phyloP scores from a whole-genome alignment of 2,797 vertebrate species.

The Anniella stebbinsi region DNA sequence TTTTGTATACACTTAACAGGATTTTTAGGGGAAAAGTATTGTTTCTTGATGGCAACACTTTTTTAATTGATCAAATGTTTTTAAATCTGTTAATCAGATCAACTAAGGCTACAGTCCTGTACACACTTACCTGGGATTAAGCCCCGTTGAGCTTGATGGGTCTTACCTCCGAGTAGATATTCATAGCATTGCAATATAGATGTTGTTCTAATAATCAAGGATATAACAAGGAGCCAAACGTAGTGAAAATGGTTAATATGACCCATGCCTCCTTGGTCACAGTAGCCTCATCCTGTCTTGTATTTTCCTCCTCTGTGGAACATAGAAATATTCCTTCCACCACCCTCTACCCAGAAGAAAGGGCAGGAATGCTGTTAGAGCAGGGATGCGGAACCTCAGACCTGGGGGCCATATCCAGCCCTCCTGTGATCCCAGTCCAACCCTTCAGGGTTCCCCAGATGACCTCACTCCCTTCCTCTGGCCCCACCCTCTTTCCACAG shows the following conservation, averaged over 20 bases:
- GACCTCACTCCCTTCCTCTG: too few relatives aligned
- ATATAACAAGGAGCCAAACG: not conserved
- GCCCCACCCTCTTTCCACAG: too few relatives aligned
- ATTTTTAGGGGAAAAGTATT: too few relatives aligned
- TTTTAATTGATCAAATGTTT: not conserved
- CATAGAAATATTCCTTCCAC: not conserved
- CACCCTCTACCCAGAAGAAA: not conserved
- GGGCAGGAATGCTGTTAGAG: not conserved
- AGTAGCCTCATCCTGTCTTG: not conserved
- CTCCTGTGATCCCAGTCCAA: too few relatives aligned
- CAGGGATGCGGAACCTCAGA: too few relatives aligned
- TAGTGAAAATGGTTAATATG: not conserved
- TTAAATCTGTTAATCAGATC: not conserved
- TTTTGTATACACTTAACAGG: not conserved
- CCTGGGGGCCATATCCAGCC: too few relatives aligned
- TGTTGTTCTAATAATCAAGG: not conserved
- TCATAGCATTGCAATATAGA: not conserved
- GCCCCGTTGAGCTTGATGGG: not conserved
- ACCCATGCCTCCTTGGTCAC: not conserved
- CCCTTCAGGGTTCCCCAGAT: too few relatives aligned
- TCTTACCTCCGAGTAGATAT: not conserved
- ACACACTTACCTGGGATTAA: not conserved
- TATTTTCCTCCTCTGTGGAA: not conserved
- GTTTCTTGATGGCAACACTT: not conserved
- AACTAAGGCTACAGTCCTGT: not conserved